Percentiles rank a stretch among this genome's conserved stretches.
Evolutionary conservation across 2,797 vertebrate genomes (phyloP).

Genomic region (Delichon dasypus): DNA sequence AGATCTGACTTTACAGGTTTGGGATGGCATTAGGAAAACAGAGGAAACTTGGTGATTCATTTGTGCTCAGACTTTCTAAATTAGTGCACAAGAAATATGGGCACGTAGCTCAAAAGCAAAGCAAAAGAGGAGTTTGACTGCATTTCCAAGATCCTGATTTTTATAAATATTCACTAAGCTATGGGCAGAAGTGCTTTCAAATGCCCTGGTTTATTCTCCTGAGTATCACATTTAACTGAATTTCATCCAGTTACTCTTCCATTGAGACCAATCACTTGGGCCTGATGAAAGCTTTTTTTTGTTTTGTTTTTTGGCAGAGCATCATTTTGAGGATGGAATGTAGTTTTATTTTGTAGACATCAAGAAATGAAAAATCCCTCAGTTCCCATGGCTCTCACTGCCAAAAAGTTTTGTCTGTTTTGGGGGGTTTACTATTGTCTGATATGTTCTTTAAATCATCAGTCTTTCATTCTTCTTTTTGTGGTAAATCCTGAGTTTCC

Average conservation of each 20-base stretch:
- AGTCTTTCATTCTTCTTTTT: not conserved
- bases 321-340: not conserved
- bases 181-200: not conserved
- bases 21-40: not conserved
- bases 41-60: not conserved
- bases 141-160: not conserved
- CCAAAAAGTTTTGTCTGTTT: not conserved
- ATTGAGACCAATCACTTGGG: not conserved
- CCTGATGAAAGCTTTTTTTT: not conserved
- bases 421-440: not conserved
- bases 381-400: not conserved
- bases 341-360: not conserved
- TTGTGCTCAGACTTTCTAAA: conserved; percentile 15
- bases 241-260: conserved; percentile 4
- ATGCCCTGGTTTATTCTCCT: conserved; percentile 1
- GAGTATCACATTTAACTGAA: not conserved
- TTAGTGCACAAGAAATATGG: not conserved
- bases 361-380: not conserved
- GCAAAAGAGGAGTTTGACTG: not conserved
- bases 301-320: not conserved
- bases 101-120: conserved; percentile 8
- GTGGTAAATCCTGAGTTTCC: not conserved
- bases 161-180: not conserved
- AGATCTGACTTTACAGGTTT: not conserved
- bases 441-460: not conserved